Percentiles rank a stretch among this genome's conserved stretches.
Evolutionary conservation across 2,888 invertebrate genomes (phyloP).

Genomic region (Conchocele bisecta): DNA sequence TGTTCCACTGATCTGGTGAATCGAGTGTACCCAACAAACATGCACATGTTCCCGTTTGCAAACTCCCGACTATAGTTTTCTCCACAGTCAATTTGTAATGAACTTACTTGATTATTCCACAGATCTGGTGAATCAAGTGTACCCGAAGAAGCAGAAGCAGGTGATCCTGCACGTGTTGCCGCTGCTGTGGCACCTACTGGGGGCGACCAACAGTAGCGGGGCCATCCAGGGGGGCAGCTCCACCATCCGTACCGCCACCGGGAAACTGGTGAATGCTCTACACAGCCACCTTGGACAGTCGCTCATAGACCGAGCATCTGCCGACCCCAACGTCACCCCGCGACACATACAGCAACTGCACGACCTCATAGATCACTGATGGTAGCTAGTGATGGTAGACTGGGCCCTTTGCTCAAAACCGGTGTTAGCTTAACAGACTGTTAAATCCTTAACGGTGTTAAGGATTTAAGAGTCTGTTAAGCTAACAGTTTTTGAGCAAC

Average conservation of each 20-base stretch:
- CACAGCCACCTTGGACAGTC: constrained; percentile 73
- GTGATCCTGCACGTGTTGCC: constrained; percentile 81
- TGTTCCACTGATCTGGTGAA: too few relatives aligned
- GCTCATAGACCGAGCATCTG: constrained; percentile 72
- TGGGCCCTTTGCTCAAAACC: not conserved
- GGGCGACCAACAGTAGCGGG: constrained; percentile 73
- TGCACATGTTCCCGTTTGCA: too few relatives aligned
- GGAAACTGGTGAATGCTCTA: constrained; percentile 66
- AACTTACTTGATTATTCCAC: too few relatives aligned
- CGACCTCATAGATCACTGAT: constrained; percentile 61
- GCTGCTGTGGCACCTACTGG: constrained; percentile 79
- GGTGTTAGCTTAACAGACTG: too few relatives aligned
- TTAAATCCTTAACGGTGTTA: too few relatives aligned
- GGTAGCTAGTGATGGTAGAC: not conserved
- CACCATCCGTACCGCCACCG: constrained; percentile 72
- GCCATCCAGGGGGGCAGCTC: constrained; percentile 72
- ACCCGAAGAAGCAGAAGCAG: constrained; percentile 78
- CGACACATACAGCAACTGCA: constrained; percentile 73
- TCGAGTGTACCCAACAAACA: too few relatives aligned
- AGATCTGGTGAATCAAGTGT: constrained; percentile 78
- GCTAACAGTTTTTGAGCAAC: too few relatives aligned
- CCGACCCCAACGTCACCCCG: constrained; percentile 69
- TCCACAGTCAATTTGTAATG: too few relatives aligned
- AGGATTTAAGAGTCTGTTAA: too few relatives aligned
- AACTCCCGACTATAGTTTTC: too few relatives aligned